Base-by-base conservation (phyloP, 2,888 invertebrate species). In the Epiblema foenella region DNA sequence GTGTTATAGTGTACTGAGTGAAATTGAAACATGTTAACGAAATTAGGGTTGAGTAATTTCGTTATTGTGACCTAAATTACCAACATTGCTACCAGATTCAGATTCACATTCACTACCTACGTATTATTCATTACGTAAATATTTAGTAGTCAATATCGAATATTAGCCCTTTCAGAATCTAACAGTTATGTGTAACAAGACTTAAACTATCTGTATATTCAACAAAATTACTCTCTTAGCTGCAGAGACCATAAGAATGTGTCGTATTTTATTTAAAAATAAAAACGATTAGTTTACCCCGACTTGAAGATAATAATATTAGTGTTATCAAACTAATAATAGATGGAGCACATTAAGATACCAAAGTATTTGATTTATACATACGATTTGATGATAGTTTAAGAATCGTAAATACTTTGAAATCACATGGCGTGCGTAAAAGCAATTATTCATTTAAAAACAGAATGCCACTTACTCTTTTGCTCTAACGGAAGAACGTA, bases 361-460 rank as follows among this genome's bases (percentile, higher is more conserved):
- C 59, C 33, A 58, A 17, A 20, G 52, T 1, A 17, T 18, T 52
- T 46, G 65, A 69, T 69, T 59, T 69, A 59, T 69, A 52, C 39
- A 65, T 52, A 65, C 52, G 39, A 60, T 60, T 37, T 33, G 57
- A 51, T 20, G 49, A 51, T 57, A 17, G 15, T 56, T 49, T 49
- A n/a, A 12, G 18, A 57, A 46, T 49, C 49, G 10, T 62, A 62
- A 33, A 62, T 54, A 33, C 42, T 46, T 46, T 46, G 54, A 29
- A 54, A 46, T 11, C 46, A 9, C 46, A 60, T 71, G 18, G 71
- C 71, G 56, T 71, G 71, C 51, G 37, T 9, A 39, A 29, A 2
- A 11, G 62, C 62, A 29, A 71, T 71, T 51, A 71, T 67, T 71
- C 57, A 71, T 57, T 71, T 56, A 56, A 71, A 56, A 51, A 15